Evolutionary conservation across 2,113 vertebrate genomes (phyloP).

Genomic region (Cyanocitta stelleri): DNA sequence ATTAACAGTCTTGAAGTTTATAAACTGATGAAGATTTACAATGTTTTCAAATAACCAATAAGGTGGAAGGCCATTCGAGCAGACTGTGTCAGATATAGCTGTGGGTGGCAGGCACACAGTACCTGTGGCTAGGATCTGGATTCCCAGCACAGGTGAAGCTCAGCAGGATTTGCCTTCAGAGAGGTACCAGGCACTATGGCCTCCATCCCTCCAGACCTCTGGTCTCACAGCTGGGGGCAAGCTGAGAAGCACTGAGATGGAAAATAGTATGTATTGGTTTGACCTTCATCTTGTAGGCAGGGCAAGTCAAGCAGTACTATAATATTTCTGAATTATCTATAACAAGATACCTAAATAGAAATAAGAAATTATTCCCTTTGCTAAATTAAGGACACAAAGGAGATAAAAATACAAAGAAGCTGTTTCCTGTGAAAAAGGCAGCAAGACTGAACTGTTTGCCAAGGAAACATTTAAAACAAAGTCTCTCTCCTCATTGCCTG

Average conservation of each 20-base stretch:
- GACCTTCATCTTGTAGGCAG: neutral
- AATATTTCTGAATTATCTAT: neutral
- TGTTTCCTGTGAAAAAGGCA: neutral
- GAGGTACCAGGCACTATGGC: neutral
- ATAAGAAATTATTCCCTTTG: neutral
- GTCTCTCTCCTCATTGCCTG: neutral
- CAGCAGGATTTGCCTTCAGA: neutral
- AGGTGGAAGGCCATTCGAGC: accelerated
- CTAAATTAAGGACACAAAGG: neutral
- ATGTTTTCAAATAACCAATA: neutral
- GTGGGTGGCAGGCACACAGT: neutral
- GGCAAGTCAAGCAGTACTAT: neutral
- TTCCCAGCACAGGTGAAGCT: neutral
- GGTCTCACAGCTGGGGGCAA: neutral
- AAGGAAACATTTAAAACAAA: neutral
- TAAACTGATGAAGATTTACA: neutral
- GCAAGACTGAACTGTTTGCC: neutral
- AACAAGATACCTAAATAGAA: neutral
- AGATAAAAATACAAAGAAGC: neutral
- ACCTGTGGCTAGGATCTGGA: neutral
- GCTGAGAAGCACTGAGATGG: neutral
- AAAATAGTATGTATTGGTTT: neutral
- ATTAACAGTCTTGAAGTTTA: neutral
- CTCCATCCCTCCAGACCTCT: too few relatives aligned
- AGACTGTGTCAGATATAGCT: neutral